A percentile compares a stretch with the other conserved stretches of the same genome.
phyloP scores from a whole-genome alignment of 2,113 vertebrate genomes.

The Proterorhinus semilunaris region DNA sequence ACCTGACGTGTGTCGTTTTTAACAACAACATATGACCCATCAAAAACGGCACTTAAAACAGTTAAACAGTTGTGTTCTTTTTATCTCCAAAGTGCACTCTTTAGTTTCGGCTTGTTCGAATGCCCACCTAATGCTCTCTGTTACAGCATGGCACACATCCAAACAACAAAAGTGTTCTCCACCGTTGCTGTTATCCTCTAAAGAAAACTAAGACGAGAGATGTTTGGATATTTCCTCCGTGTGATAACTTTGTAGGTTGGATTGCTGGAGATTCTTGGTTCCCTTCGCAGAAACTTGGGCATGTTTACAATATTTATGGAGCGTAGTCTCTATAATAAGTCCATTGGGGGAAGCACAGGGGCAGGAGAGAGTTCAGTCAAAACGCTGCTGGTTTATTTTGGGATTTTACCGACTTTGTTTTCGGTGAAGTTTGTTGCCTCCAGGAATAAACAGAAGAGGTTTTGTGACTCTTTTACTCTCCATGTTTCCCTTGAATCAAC shows the following conservation, averaged over 20 bases:
- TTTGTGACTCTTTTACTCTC: no score
- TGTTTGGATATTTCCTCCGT: not conserved
- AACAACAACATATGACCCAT: no score
- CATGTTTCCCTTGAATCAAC: no score
- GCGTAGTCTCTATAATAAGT: not conserved
- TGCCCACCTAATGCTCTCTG: no score
- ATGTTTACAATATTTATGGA: conserved; percentile 2
- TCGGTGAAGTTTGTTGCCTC: no score
- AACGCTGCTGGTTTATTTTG: not conserved
- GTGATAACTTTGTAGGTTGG: not conserved
- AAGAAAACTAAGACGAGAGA: not conserved
- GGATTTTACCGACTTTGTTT: not conserved
- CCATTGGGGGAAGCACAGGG: not conserved
- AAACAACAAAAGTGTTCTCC: not conserved
- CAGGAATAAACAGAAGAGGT: no score
- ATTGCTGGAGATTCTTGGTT: not conserved
- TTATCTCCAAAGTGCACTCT: no score
- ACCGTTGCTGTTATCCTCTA: not conserved
- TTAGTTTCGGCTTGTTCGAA: no score
- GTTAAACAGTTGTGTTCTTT: no score
- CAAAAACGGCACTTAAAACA: no score
- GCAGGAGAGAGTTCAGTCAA: not conserved
- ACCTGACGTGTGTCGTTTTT: no score
- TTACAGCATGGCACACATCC: no score
- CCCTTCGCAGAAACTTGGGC: not conserved